Base-by-base conservation (phyloP, 2,797 vertebrate species). In the Neoniphon sammara region DNA sequence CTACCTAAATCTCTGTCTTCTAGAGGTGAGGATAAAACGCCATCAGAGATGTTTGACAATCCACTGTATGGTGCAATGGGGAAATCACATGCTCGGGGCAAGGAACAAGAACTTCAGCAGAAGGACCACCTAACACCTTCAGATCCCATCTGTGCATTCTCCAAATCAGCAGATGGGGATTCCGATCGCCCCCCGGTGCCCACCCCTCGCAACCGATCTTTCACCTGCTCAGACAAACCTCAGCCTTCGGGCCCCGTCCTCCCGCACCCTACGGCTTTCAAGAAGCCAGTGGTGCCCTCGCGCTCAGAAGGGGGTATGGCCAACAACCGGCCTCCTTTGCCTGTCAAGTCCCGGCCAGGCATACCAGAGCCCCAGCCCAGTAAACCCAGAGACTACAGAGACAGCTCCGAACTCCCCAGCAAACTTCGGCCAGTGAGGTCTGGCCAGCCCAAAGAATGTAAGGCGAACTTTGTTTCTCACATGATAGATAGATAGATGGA, bases 21-120 rank as follows among this genome's bases (percentile, higher is more conserved):
- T 20, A 91, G 91, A 11, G 84, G 34, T 23, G 95, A 96, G 18
- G 93, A 94, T 1, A 88, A 83, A 1, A 89, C 80, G 34, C 57
- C 73, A 6, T 91, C 95, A 0, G 96, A 96, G 92, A 99, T 99
- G 97, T 96, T 99, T n/a, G 97, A 98, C 79, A 99, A 99, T 86
- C 98, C 97, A 0, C 92, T 99, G 0, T 99, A 99, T 0, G 97
- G 95, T n/a, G 94, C 93, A 0, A 93, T 94, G 94, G 85, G 55
- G 39, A 87, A 93, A 55, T 87, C 93, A 31, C 66, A 56, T 0
- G 31, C 47, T 2, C 42, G 90, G 57, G 67, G 75, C 83, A 97
- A 94, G 66, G 97, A 97, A 50, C 95, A 94, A 46, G 95, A 95
- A 9, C 82, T 86, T 27, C 46, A 54, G 1, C 80, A 92, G 42